Base-by-base conservation (phyloP, 2,113 vertebrate genomes). In the Embiotoca jacksoni region DNA sequence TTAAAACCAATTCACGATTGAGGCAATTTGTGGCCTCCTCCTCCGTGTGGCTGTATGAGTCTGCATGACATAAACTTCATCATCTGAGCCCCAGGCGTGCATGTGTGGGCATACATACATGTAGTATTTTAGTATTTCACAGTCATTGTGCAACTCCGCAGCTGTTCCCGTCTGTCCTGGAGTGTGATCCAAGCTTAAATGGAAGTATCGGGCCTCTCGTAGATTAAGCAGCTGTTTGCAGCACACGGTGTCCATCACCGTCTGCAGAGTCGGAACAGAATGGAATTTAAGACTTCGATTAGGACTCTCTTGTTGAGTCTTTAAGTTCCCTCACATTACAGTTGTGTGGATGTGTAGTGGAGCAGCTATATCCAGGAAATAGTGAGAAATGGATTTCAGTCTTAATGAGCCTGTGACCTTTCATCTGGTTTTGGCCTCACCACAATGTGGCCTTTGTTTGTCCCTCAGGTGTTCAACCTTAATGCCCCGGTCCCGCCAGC, bases 401-500 rank as follows among this genome's bases (percentile, higher is more conserved):
- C 37, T 65, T 80, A 73, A 75, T 70, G 62, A 76, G 57, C 46
- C 31, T 50, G 44, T 83, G 83, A 87, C 70, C 83, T 81, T 80
- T 82, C 36, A 77, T 86, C 79, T 57, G 55, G 33, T 82, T 89
- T 82, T 80, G 60, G 31, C 75, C 77, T 90, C 52, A 74, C 57
- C 30, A 81, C 70, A 87, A 88, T 84, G 67, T 70, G 33, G 23
- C 54, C 55, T 71, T 88, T 88, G 70, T 90, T 79, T 39, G 37
- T 39, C 47, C 68, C 57, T 89, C 53, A 99, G 98, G 98, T 99
- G 82, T 99, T 99, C 92, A 99, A 99, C 92, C 97, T 99, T 95
- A 99, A 98, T 89, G 98, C 98, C 54, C 97, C 98, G 46, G 96
- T 99, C 92, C 98, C 98, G 80, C 98, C 97, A 92, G 96, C 96